phyloP scores from a whole-genome alignment of 2,888 invertebrate species.

The Uropetala carovei region DNA sequence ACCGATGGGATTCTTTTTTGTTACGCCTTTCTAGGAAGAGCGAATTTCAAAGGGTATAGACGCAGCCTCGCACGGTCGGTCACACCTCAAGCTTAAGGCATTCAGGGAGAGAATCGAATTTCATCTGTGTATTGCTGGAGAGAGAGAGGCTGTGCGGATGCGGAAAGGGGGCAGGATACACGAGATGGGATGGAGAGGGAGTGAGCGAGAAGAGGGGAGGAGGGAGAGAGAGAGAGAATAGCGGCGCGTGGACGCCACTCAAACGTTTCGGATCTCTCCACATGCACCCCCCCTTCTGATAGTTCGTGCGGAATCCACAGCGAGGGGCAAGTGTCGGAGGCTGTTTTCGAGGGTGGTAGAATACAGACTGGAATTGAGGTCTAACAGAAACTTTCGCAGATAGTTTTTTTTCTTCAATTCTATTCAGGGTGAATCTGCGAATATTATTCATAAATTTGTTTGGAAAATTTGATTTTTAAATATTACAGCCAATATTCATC shows the following conservation, averaged over 20 bases:
- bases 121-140: not conserved
- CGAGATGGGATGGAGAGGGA: not conserved
- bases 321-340: not conserved
- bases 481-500: too few relatives aligned
- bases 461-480: too few relatives aligned
- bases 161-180: not conserved
- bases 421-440: too few relatives aligned
- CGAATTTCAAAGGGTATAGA: not conserved
- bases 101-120: not conserved
- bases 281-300: conserved; percentile 9
- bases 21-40: not conserved
- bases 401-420: too few relatives aligned
- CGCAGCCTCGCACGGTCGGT: not conserved
- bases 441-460: too few relatives aligned
- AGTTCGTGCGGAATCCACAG: not conserved
- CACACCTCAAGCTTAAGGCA: not conserved
- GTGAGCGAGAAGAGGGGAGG: not conserved
- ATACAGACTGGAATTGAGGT: too few relatives aligned
- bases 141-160: not conserved
- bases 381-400: too few relatives aligned
- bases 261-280: not conserved
- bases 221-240: not conserved
- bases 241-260: conserved; percentile 31
- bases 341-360: not conserved
- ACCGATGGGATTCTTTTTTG: not conserved